phyloP scores from a whole-genome alignment of 2,888 invertebrate species.

The Phlogophora meticulosa region DNA sequence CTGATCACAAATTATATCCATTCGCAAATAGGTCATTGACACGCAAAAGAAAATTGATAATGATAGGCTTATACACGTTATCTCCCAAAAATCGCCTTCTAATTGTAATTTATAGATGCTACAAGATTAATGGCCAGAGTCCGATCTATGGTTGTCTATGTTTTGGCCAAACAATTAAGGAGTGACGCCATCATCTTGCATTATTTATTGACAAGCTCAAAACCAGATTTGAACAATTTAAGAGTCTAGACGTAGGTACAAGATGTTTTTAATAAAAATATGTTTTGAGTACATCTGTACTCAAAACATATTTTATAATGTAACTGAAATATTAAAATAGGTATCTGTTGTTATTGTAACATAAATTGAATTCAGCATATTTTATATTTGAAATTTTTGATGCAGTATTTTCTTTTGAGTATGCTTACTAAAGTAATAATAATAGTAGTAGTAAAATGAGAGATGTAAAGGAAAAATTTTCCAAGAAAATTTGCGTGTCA shows the following conservation, averaged over 20 bases:
- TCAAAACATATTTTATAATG: too few species aligned
- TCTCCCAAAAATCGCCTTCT: conserved; percentile 28
- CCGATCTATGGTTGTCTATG: conserved; percentile 10
- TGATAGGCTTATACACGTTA: conserved; percentile 14
- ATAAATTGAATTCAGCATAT: not conserved
- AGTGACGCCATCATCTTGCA: conserved; percentile 30
- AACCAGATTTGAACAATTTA: conserved; percentile 23
- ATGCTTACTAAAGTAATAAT: too few species aligned
- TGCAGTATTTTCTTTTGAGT: too few species aligned
- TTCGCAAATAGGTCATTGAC: conserved; percentile 26
- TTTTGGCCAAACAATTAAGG: conserved; percentile 15
- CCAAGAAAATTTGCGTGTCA: too few species aligned
- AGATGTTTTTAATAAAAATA: conserved; percentile 12
- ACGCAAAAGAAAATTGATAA: conserved; percentile 37
- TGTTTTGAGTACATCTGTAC: not conserved
- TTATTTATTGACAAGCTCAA: conserved; percentile 35
- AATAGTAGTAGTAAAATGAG: too few species aligned
- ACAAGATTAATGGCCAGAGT: conserved; percentile 44
- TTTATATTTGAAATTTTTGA: too few species aligned
- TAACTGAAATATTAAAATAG: not conserved
- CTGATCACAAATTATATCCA: not conserved
- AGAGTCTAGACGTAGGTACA: conserved; percentile 11
- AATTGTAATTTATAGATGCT: conserved; percentile 50
- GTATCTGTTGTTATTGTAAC: not conserved
- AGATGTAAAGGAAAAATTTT: too few species aligned